Percentiles rank a stretch among this genome's conserved stretches.
phyloP scores from a whole-genome alignment of 2,888 invertebrate species.

The Tineola bisselliella region DNA sequence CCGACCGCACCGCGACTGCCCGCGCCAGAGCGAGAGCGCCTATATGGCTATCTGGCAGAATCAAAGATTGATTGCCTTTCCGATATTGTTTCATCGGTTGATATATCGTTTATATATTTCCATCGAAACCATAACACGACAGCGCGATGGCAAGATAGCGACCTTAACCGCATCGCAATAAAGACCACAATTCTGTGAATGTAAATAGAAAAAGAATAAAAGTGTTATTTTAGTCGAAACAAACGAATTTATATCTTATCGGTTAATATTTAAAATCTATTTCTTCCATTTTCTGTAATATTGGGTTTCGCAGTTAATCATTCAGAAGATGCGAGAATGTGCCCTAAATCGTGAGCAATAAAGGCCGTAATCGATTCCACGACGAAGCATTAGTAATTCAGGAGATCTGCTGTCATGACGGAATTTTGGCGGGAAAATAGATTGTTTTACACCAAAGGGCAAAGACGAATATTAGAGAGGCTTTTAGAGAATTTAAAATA shows the following conservation, averaged over 20 bases:
- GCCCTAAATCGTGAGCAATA: background rate
- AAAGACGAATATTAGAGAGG: background rate
- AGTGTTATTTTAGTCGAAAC: background rate
- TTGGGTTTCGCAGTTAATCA: background rate
- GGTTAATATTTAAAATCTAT: background rate
- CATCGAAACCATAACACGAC: background rate
- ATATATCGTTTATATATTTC: background rate
- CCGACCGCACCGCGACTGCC: background rate
- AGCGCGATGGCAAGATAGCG: too few relatives aligned
- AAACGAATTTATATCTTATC: background rate
- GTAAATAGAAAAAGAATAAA: too few relatives aligned
- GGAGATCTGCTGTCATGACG: background rate
- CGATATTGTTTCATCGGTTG: background rate
- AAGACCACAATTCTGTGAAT: background rate
- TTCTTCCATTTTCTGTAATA: background rate
- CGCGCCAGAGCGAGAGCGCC: background rate
- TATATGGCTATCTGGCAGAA: background rate
- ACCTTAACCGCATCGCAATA: background rate
- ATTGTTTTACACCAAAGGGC: background rate
- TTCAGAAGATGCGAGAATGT: background rate
- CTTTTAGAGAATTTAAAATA: background rate
- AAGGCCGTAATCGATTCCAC: background rate
- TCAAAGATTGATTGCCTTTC: slow-evolving; percentile 4
- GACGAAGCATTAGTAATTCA: background rate
- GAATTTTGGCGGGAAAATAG: slow-evolving; percentile 4